Percentiles rank a stretch among this genome's conserved stretches.
These are phyloP conservation scores for Gymnoscelis rufifasciata DNA, from an alignment of 2,888 invertebrate species.

Conservation along the genomic window DNA sequence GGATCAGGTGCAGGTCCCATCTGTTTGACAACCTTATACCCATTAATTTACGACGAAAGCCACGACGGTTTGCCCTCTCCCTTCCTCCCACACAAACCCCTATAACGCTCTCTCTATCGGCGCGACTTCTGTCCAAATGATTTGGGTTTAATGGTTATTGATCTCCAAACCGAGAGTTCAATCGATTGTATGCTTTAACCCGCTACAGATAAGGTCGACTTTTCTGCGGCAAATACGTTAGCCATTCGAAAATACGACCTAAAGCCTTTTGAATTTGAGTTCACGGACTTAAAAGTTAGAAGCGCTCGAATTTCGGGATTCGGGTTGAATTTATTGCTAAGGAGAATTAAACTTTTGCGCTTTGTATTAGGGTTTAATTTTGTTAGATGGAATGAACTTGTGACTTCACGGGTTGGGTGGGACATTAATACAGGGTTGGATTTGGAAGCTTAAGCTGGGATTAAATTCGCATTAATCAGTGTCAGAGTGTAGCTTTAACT, in stretches of 20 bases:
- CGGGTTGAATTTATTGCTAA: constrained; percentile 32
- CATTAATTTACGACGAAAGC: constrained; percentile 48
- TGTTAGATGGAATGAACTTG: constrained; percentile 39
- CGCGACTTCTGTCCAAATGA: constrained; percentile 67
- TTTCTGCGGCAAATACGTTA: constrained; percentile 24
- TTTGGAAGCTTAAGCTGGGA: constrained; percentile 82
- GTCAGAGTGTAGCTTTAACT: constrained; percentile 77
- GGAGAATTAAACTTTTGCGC: constrained; percentile 37
- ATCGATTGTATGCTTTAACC: constrained; percentile 43
- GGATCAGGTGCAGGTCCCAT: constrained; percentile 69
- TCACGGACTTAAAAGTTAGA: constrained; percentile 69
- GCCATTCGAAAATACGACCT: constrained; percentile 55
- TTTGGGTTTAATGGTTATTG: constrained; percentile 72
- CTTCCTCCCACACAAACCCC: constrained; percentile 38
- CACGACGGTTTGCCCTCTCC: constrained; percentile 43
- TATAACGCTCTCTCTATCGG: constrained; percentile 43
- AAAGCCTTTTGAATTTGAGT: constrained; percentile 64
- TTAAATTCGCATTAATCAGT: constrained; percentile 86
- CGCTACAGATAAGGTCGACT: constrained; percentile 26
- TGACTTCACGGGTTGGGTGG: constrained; percentile 73
- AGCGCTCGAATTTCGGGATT: constrained; percentile 40
- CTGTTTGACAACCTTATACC: constrained; percentile 48
- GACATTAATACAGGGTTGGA: constrained; percentile 76
- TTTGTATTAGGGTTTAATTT: constrained; percentile 47
- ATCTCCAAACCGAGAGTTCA: constrained; percentile 42